Conservation (phyloP, 1,140 invertebrate species). For the Atta colombica region DNA sequence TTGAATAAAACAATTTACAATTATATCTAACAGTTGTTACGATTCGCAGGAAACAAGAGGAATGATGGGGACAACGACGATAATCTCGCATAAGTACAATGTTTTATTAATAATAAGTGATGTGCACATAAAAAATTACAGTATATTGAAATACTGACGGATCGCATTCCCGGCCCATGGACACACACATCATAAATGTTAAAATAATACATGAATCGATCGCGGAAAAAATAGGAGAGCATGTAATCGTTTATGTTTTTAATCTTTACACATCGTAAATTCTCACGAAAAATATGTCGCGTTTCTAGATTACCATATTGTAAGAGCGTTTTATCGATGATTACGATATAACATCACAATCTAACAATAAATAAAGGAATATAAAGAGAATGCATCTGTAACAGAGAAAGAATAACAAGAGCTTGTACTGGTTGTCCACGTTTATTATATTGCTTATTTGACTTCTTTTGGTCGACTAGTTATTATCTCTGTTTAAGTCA, state of each 20-base stretch:
- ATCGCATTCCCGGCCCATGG: conserved; percentile 70
- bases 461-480: conserved; percentile 48
- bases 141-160: conserved; percentile 79
- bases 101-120: conserved; percentile 80
- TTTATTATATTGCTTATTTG: conserved; percentile 54
- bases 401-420: conserved; percentile 21
- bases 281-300: conserved; percentile 14
- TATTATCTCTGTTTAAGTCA: conserved; percentile 26
- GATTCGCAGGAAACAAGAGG: conserved; percentile 33
- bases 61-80: conserved; percentile 21
- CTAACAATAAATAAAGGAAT: conserved; percentile 47
- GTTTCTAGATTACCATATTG: conserved; percentile 2
- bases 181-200: conserved; percentile 54
- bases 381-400: conserved; percentile 18
- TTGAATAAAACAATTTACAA: not conserved
- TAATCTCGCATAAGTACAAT: conserved; percentile 55
- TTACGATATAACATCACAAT: conserved; percentile 16
- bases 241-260: conserved; percentile 10
- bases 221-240: conserved; percentile 25
- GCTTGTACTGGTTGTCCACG: conserved; percentile 36
- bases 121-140: conserved; percentile 81
- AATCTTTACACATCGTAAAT: conserved; percentile 33
- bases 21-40: conserved; percentile 24
- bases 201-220: conserved; percentile 50
- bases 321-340: not conserved